Evolutionary conservation across 2,888 invertebrate genomes (phyloP).

Genomic region (Drosophila diplacantha): DNA sequence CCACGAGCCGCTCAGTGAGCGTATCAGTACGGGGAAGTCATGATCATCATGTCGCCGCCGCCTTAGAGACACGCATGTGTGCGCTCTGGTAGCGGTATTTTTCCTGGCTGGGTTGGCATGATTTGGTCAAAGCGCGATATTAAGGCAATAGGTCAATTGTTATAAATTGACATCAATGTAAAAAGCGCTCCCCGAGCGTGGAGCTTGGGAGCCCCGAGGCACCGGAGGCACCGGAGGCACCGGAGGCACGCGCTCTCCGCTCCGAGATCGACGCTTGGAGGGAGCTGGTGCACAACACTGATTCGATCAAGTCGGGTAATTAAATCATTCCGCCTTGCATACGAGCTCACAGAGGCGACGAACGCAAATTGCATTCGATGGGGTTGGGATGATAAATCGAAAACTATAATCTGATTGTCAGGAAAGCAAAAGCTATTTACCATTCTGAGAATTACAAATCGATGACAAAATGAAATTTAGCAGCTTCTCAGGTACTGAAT

Average conservation of each 20-base stretch:
- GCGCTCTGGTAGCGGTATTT: slow-evolving; percentile 38
- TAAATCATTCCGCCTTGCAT: slow-evolving; percentile 65
- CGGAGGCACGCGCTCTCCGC: slow-evolving; percentile 56
- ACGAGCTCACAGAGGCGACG: slow-evolving; percentile 16
- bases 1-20: slow-evolving; percentile 27
- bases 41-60: slow-evolving; percentile 21
- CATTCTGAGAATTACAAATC: slow-evolving; percentile 1
- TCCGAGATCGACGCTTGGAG: slow-evolving; percentile 16
- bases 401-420: slow-evolving; percentile 10
- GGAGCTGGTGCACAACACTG: slow-evolving; percentile 48
- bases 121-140: slow-evolving; percentile 69
- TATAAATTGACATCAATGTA: slow-evolving; percentile 75
- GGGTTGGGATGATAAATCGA: slow-evolving; percentile 18
- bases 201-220: slow-evolving; percentile 8
- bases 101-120: slow-evolving; percentile 62
- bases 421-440: not conserved
- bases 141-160: slow-evolving; percentile 75
- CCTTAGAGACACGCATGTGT: slow-evolving; percentile 21
- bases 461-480: not conserved
- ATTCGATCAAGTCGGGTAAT: slow-evolving; percentile 69
- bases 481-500: not conserved
- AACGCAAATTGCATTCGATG: slow-evolving; percentile 57
- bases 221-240: slow-evolving; percentile 27
- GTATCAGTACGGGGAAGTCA: slow-evolving; percentile 20
- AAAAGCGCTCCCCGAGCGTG: slow-evolving; percentile 53